Conservation (phyloP, 1,140 invertebrate species). For the Plodia interpunctella region DNA sequence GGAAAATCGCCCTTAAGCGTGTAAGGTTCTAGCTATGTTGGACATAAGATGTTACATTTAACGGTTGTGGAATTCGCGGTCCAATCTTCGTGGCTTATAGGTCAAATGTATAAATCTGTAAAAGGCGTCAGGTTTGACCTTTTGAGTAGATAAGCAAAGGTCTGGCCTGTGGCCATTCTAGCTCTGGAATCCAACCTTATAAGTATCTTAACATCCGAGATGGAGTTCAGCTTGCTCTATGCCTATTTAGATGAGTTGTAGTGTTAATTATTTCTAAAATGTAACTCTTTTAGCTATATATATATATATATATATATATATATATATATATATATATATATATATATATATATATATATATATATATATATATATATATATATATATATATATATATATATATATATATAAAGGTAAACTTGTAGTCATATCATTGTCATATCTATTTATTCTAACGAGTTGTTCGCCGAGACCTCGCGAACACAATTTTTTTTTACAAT, state of each 20-base stretch:
- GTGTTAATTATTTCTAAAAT: not conserved
- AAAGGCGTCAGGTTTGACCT: slow-evolving; percentile 17
- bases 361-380: too few species aligned
- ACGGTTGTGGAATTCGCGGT: slow-evolving; percentile 26
- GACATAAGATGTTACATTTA: slow-evolving; percentile 24
- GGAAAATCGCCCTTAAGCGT: not conserved
- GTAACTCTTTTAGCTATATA: not conserved
- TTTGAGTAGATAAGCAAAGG: slow-evolving; percentile 21
- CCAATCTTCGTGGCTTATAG: slow-evolving; percentile 25
- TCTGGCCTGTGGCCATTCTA: slow-evolving; percentile 11
- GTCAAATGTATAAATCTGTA: slow-evolving; percentile 21
- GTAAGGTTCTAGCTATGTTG: slow-evolving; percentile 14
- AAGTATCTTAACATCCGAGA: not conserved
- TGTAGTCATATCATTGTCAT: too few species aligned
- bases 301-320: too few species aligned
- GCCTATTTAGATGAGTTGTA: not conserved
- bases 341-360: too few species aligned
- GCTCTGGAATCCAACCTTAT: slow-evolving; percentile 9
- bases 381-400: too few species aligned
- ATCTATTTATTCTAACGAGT: too few species aligned
- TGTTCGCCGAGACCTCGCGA: too few species aligned
- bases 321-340: too few species aligned
- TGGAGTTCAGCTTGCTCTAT: not conserved
- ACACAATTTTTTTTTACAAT: too few species aligned
- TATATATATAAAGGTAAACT: too few species aligned